Percentiles rank a stretch among this genome's conserved stretches.
phyloP scores from a whole-genome alignment of 2,113 vertebrate genomes.

The Gnathonemus echidnorhynchus region DNA sequence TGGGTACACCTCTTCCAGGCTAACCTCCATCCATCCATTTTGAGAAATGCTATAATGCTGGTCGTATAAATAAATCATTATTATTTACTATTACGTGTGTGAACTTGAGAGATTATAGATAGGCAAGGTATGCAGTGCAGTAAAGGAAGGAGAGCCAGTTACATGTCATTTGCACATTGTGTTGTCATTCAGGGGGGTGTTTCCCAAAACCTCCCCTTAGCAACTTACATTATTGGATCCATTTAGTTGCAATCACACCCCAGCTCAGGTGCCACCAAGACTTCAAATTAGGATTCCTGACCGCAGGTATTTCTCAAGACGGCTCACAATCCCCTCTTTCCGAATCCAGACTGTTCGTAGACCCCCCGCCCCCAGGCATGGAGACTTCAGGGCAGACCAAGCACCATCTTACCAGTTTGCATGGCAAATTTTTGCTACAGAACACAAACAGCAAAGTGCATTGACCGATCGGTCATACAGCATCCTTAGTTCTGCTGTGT shows the following conservation, averaged over 20 bases:
- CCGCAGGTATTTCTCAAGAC: background rate
- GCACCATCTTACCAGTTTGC: background rate
- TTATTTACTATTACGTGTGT: background rate
- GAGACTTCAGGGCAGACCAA: background rate
- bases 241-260: background rate
- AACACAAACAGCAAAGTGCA: background rate
- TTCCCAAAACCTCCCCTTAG: background rate
- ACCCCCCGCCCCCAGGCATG: background rate
- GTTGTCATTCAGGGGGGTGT: background rate
- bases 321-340: background rate
- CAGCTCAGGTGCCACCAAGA: background rate
- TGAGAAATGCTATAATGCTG: background rate
- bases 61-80: background rate
- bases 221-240: background rate
- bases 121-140: background rate
- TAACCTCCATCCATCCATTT: background rate
- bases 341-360: background rate
- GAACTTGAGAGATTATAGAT: background rate
- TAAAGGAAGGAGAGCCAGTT: background rate
- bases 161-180: background rate
- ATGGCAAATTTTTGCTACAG: background rate
- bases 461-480: background rate
- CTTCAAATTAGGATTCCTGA: background rate
- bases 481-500: background rate
- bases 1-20: background rate